phyloP scores from a whole-genome alignment of 2,113 vertebrate genomes.

The Mus pahari region DNA sequence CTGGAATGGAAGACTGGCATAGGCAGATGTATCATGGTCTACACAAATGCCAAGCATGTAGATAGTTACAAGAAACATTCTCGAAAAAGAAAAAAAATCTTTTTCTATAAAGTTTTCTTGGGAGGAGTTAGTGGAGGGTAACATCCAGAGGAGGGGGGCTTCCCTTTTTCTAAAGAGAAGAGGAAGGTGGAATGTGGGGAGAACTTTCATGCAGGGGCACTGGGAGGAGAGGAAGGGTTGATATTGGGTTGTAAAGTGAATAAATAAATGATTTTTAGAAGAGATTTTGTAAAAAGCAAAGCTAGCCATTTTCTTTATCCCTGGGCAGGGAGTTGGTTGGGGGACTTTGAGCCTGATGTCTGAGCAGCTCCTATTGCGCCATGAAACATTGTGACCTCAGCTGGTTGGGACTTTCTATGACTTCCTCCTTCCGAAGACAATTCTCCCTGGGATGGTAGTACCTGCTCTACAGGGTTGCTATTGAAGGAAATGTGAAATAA shows the following conservation, averaged over 20 bases:
- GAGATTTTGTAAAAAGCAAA: background rate
- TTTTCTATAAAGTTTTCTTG: background rate
- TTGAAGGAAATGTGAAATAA: background rate
- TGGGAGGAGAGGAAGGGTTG: no score
- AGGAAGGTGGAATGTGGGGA: no score
- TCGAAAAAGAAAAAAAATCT: background rate
- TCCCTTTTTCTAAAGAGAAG: no score
- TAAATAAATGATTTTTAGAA: no score
- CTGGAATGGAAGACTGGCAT: background rate
- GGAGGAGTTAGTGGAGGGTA: no score
- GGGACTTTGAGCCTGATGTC: background rate
- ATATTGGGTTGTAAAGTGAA: no score
- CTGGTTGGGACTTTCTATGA: background rate
- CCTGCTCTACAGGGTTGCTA: background rate
- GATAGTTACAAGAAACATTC: background rate
- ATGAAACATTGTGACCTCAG: background rate
- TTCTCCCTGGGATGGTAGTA: background rate
- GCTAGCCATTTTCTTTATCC: background rate
- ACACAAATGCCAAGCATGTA: constrained; percentile 23
- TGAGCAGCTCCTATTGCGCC: background rate
- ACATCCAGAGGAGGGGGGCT: no score
- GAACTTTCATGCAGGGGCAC: no score
- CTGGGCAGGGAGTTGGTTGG: background rate
- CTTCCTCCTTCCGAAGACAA: background rate
- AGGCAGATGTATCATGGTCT: background rate